Evolutionary conservation across 1,140 invertebrate genomes (phyloP), one percentile per base, ranked within the genome.

Genomic region (Tribolium castaneum): DNA sequence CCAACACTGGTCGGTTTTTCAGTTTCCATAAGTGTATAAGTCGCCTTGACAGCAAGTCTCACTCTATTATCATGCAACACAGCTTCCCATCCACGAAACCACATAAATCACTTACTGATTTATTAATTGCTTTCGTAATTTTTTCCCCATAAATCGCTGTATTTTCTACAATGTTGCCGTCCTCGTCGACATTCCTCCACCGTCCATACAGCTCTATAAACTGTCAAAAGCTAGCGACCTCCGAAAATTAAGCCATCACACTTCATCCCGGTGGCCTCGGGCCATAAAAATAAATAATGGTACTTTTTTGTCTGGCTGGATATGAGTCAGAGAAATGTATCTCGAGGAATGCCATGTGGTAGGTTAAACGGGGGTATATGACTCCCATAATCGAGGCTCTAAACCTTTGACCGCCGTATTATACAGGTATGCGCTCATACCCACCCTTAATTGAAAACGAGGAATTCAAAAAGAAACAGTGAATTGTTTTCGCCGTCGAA

Each of bases 251-350:
- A 77, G 76, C 70, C 76, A 77, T 77, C 76, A 76, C 66, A 66
- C 66, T 76, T 76, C 45, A 76, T 62, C 16, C 34, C 51, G 35
- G 30, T 56, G 70, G 70, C 76, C 70, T 14, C 45, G 14, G 70
- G 66, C 70, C 66, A 77, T 77, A 77, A 77, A 76, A 77, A 45
- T 77, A 77, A 77, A 77, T 77, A 71, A 77, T 77, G 76, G 66
- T 77, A 56, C 54, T 66, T 77, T 77, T 77, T 77, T 77, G 76
- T 77, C 76, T 72, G 70, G 71, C 16, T 16, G 12, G 10, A 45
- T 76, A 77, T 77, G 76, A 77, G 66, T 77, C 76, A 77, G 16
- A 71, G 76, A 77, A 62, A 73, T 72, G 52, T 72, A 77, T 70
- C 70, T 72, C 54, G 49, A 70, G 50, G 77, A 74, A 78, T 78